Evolutionary conservation across 1,140 invertebrate genomes (phyloP), one percentile per base, ranked within the genome.

Genomic region (Drosophila sucinea): DNA sequence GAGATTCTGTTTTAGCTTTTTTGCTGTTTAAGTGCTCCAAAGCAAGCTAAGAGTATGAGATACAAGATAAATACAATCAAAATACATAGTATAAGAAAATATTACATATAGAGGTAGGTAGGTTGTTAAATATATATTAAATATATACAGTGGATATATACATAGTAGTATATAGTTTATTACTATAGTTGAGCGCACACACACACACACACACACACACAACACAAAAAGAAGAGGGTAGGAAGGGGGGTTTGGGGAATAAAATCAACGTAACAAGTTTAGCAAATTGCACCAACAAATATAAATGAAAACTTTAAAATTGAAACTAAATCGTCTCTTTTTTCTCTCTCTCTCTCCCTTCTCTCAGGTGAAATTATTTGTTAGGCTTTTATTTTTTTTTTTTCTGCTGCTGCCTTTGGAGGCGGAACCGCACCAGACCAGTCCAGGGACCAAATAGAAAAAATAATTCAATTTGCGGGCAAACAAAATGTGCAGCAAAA

Each of bases 41-140:
- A 91, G 90, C 90, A 91, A 91, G 90, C 90, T 91, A 91, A 85
- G 73, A 76, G 90, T 91, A 91, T 90, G 90, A 91, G 90, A 91
- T 91, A 91, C 90, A 91, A 90, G 87, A 90, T 91, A 91, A 91
- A 74, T 87, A 90, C 83, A 90, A 81, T 90, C 73, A 91, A 91
- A 91, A 89, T 89, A 87, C 83, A 69, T 83, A 80, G 83, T 80
- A 82, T 82, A 82, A 82, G 67, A 89, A 67, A 89, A 82, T 79
- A 23, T 23, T 58, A 87, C 68, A 79, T 81, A 76, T 73, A 61
- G 56, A 54, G 17, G 17, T 17, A 17, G 17, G 17, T 17, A 17
- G 17, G 17, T 17, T 17, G 17, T n/a, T 51, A 64, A 30, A 64
- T 40, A 23, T 68, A 69, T 58, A 51, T 73, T 4, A 6, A 62